A percentile compares a stretch with the other conserved stretches of the same genome.
Conservation (phyloP, 2,888 invertebrate genomes). For the Crocallis elinguaria region DNA sequence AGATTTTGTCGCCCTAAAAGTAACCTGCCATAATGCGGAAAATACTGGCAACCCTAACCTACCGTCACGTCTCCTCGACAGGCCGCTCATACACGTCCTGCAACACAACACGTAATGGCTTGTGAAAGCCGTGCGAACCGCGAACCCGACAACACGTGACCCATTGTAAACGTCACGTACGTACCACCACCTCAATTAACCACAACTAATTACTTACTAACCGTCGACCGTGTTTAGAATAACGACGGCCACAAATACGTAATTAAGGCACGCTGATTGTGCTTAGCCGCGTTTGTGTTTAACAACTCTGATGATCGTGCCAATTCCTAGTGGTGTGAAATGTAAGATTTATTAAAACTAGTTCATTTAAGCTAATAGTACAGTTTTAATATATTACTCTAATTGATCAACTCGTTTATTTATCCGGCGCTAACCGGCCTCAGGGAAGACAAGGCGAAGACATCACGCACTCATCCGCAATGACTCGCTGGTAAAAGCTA, state of each 20-base stretch:
- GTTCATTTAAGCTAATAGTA: not conserved
- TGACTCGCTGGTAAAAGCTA: too few relatives aligned
- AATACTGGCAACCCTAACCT: constrained; percentile 46
- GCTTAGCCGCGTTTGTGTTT: constrained; percentile 20
- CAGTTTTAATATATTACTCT: not conserved
- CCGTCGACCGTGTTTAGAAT: constrained; percentile 50
- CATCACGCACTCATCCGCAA: too few relatives aligned
- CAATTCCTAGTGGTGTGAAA: constrained; percentile 20
- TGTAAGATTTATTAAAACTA: constrained; percentile 14
- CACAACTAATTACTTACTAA: constrained; percentile 59
- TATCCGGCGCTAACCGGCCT: not conserved
- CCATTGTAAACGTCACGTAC: constrained; percentile 68
- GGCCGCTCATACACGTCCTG: constrained; percentile 61
- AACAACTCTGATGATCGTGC: constrained; percentile 14
- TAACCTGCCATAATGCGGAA: too few relatives aligned
- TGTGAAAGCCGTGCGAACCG: constrained; percentile 77
- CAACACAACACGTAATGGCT: constrained; percentile 59
- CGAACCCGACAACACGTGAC: constrained; percentile 46
- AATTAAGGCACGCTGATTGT: constrained; percentile 31
- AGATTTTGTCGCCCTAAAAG: too few relatives aligned
- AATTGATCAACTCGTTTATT: not conserved
- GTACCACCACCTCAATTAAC: constrained; percentile 65
- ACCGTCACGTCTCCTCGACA: constrained; percentile 36
- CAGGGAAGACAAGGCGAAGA: not conserved
- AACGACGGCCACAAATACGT: constrained; percentile 24